phyloP scores from a whole-genome alignment of 2,888 invertebrate genomes.

The Chrysopilus asiliformis region DNA sequence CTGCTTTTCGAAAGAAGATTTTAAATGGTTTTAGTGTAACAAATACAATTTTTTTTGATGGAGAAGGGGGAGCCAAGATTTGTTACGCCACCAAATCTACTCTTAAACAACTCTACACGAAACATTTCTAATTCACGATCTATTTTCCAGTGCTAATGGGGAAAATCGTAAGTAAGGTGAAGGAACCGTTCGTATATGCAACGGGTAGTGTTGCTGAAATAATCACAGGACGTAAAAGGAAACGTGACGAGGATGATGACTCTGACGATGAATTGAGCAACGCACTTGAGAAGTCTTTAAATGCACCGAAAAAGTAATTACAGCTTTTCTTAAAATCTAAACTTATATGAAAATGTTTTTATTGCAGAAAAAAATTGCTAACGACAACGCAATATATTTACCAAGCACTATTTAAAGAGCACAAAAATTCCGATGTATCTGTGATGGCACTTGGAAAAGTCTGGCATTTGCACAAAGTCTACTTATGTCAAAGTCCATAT shows the following conservation, averaged over 20 bases:
- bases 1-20: no score
- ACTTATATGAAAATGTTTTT: conserved; percentile 1
- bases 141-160: no score
- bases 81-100: no score
- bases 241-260: conserved; percentile 33
- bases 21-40: no score
- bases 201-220: conserved; percentile 36
- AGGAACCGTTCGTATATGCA: conserved; percentile 29
- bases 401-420: conserved; percentile 59
- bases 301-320: conserved; percentile 49
- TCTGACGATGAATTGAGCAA: conserved; percentile 38
- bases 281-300: conserved; percentile 42
- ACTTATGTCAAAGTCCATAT: conserved; percentile 66
- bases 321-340: neutral
- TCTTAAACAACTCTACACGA: no score
- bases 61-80: no score
- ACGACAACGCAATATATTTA: conserved; percentile 69
- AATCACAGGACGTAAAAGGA: conserved; percentile 42
- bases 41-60: no score
- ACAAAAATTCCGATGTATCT: conserved; percentile 60
- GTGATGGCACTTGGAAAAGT: conserved; percentile 55
- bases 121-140: no score
- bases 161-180: conserved; percentile 30
- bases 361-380: conserved; percentile 43
- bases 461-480: conserved; percentile 65